Conservation (phyloP, 1,140 invertebrate genomes). For the Berghia stephanieae region DNA sequence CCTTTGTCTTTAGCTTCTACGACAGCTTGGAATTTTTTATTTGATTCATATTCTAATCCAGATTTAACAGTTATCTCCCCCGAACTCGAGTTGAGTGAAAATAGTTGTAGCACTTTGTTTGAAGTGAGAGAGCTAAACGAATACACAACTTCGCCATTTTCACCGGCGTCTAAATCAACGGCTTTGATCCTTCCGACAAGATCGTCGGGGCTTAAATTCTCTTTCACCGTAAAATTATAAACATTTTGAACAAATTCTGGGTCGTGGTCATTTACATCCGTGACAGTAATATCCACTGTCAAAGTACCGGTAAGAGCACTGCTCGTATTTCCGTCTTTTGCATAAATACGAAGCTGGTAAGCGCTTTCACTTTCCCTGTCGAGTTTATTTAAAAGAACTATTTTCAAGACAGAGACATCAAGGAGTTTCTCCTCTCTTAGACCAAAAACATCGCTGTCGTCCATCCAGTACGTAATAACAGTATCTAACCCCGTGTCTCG, state of each 20-base stretch:
- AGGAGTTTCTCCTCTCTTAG: conserved; percentile 45
- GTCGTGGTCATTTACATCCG: conserved; percentile 92
- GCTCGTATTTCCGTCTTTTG: conserved; percentile 86
- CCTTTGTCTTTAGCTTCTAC: conserved; percentile 39
- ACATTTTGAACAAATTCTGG: conserved; percentile 74
- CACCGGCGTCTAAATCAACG: conserved; percentile 51
- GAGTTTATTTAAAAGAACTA: conserved; percentile 64
- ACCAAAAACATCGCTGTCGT: conserved; percentile 71
- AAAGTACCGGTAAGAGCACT: conserved; percentile 72
- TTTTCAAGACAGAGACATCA: conserved; percentile 46
- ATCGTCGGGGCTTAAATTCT: conserved; percentile 63
- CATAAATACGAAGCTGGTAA: conserved; percentile 86
- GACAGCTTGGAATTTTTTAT: conserved; percentile 32
- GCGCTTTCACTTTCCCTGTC: conserved; percentile 90
- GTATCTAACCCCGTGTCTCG: conserved; percentile 71
- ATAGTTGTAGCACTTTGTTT: conserved; percentile 61
- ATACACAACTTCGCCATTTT: conserved; percentile 55
- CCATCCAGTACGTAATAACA: conserved; percentile 75
- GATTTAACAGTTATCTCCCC: conserved; percentile 80
- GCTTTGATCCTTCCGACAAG: conserved; percentile 48
- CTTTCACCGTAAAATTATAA: conserved; percentile 77
- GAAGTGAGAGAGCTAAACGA: conserved; percentile 45
- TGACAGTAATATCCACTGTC: conserved; percentile 49
- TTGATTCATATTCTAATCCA: conserved; percentile 29
- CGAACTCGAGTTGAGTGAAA: conserved; percentile 83